These are phyloP conservation scores for Meda fulgida DNA, from an alignment of 2,797 vertebrate genomes.

Conservation along the genomic window DNA sequence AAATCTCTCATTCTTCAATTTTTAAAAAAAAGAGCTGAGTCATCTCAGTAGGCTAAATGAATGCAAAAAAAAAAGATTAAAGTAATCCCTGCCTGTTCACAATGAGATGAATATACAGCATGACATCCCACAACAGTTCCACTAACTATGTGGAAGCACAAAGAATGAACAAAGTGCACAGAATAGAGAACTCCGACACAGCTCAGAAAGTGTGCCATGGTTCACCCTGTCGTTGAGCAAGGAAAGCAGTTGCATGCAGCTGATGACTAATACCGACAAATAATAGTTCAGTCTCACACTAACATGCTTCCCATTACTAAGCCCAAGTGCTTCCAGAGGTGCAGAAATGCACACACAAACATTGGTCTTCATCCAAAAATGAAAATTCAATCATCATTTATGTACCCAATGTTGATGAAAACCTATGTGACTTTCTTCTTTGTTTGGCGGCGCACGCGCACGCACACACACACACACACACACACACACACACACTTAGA, in stretches of 20 bases:
- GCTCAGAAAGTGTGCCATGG: conserved; percentile 49
- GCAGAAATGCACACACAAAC: not conserved
- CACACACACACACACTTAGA: too few relatives aligned
- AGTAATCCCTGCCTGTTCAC: not conserved
- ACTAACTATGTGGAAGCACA: conserved; percentile 9
- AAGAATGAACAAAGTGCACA: not conserved
- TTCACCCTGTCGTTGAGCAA: conserved; percentile 31
- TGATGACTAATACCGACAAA: conserved; percentile 38
- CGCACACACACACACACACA: too few relatives aligned
- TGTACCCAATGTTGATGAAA: not conserved
- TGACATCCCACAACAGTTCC: not conserved
- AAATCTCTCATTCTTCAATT: not conserved
- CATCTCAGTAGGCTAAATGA: not conserved
- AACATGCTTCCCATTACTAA: not conserved
- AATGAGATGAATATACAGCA: conserved; percentile 23
- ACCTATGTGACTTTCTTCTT: not conserved
- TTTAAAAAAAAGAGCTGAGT: not conserved
- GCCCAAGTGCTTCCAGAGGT: not conserved
- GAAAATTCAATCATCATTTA: not conserved
- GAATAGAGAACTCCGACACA: not conserved
- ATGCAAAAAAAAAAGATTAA: conserved; percentile 2
- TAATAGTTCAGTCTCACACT: not conserved
- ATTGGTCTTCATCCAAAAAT: not conserved
- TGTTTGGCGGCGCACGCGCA: too few relatives aligned
- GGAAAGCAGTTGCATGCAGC: conserved; percentile 34